A percentile compares a stretch with the other conserved stretches of the same genome.
Evolutionary conservation across 2,113 vertebrate species (phyloP).

Genomic region (Seriola quinqueradiata): DNA sequence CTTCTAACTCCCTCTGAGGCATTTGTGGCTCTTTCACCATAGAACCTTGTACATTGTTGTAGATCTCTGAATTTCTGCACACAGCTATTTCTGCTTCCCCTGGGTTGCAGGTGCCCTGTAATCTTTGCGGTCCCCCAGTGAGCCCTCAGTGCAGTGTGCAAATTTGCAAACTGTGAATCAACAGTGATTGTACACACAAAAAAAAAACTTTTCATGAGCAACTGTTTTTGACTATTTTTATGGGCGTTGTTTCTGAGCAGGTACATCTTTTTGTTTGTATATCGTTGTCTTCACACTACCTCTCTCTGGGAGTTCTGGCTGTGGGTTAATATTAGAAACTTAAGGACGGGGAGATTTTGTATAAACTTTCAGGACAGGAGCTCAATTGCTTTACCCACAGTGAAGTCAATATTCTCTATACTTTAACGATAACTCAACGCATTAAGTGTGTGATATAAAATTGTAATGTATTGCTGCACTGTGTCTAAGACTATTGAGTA

Average conservation of each 20-base stretch:
- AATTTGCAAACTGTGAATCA: constrained; percentile 39
- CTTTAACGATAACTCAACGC: background rate
- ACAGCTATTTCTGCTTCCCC: constrained; percentile 42
- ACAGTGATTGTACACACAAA: constrained; percentile 3
- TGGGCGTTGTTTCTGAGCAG: constrained; percentile 14
- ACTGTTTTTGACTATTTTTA: constrained; percentile 20
- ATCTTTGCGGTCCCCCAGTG: constrained; percentile 27
- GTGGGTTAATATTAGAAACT: constrained; percentile 27
- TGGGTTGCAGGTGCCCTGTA: constrained; percentile 25
- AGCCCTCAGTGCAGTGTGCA: constrained; percentile 4
- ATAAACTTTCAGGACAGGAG: background rate
- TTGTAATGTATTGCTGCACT: background rate
- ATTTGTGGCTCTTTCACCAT: constrained; percentile 25
- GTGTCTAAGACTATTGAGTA: background rate
- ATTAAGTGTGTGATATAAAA: constrained; percentile 12
- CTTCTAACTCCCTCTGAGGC: constrained; percentile 17
- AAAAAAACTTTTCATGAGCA: constrained; percentile 10
- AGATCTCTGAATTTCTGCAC: constrained; percentile 6
- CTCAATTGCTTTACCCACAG: background rate
- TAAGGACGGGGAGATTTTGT: background rate
- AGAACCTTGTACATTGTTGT: background rate
- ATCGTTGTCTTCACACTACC: background rate
- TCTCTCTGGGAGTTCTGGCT: background rate
- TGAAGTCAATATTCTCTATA: background rate
- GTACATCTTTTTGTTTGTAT: constrained; percentile 4